Evolutionary conservation across 2,113 vertebrate species (phyloP).

Genomic region (Conger conger): DNA sequence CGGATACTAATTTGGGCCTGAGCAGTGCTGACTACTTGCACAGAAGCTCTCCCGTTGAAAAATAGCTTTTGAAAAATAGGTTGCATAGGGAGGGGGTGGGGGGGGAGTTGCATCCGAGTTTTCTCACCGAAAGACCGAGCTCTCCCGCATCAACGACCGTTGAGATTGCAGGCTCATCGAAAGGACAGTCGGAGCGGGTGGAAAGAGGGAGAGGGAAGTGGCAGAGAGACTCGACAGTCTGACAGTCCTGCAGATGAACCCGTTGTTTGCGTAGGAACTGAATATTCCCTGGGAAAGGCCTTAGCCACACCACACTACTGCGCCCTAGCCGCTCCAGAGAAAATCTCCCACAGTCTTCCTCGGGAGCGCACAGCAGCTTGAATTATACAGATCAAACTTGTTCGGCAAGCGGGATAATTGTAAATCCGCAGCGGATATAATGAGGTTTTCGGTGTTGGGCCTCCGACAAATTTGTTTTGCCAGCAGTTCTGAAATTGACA

Average conservation of each 20-base stretch:
- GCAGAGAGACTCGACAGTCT: not conserved
- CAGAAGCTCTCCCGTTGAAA: not conserved
- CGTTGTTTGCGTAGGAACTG: not conserved
- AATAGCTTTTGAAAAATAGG: too few species aligned
- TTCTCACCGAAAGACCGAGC: not conserved
- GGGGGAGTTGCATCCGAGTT: not conserved
- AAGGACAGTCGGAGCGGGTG: conserved; percentile 10
- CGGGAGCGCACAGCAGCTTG: conserved; percentile 1
- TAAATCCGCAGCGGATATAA: conserved; percentile 37
- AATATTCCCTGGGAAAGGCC: not conserved
- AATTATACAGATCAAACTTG: conserved; percentile 27
- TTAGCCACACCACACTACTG: not conserved
- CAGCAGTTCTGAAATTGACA: conserved; percentile 28
- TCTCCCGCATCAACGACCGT: conserved; percentile 18
- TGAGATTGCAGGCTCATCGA: conserved; percentile 28
- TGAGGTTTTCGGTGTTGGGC: conserved; percentile 38
- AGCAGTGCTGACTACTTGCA: not conserved
- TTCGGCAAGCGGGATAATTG: conserved; percentile 34
- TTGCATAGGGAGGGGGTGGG: too few species aligned
- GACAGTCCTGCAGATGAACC: conserved; percentile 5
- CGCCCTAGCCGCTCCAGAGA: not conserved
- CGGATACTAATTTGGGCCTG: not conserved
- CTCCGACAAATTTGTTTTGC: conserved; percentile 33
- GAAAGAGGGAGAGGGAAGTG: conserved; percentile 2
- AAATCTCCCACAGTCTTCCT: not conserved